phyloP scores from a whole-genome alignment of 2,113 vertebrate genomes.

The Gavia stellata region DNA sequence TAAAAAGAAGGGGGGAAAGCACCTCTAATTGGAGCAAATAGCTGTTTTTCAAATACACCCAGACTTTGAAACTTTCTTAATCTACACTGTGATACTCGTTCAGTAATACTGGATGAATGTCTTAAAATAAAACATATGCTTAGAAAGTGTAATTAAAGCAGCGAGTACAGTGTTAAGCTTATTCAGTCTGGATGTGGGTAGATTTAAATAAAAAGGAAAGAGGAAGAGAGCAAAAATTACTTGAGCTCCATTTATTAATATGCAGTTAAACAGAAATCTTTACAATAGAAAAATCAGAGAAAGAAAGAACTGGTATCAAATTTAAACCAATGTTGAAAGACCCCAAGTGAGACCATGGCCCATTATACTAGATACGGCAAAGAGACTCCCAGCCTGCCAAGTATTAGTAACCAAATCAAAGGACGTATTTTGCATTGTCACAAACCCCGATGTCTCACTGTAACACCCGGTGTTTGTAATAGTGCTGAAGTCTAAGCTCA shows the following conservation, averaged over 20 bases:
- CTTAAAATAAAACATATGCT: neutral
- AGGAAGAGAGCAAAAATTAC: neutral
- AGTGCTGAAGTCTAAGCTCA: neutral
- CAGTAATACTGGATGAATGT: neutral
- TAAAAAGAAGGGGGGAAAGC: neutral
- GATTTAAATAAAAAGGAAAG: neutral
- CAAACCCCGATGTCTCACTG: rapidly evolving
- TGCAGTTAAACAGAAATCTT: neutral
- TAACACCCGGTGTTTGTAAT: neutral
- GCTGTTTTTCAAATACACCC: neutral
- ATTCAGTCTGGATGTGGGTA: neutral
- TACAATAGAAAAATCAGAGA: neutral
- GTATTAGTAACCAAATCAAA: neutral
- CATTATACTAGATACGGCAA: neutral
- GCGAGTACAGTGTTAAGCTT: neutral
- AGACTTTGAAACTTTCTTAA: neutral
- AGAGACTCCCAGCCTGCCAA: neutral
- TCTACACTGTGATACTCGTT: neutral
- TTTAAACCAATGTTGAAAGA: neutral
- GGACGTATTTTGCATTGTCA: neutral
- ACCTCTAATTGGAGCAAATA: conserved; percentile 1
- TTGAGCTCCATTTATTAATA: neutral
- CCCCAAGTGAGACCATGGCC: neutral
- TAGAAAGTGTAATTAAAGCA: neutral
- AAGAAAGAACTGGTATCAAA: neutral